A percentile compares a stretch with the other conserved stretches of the same genome.
phyloP scores from a whole-genome alignment of 2,797 vertebrate genomes.

The Hydrocynus forskahlii region DNA sequence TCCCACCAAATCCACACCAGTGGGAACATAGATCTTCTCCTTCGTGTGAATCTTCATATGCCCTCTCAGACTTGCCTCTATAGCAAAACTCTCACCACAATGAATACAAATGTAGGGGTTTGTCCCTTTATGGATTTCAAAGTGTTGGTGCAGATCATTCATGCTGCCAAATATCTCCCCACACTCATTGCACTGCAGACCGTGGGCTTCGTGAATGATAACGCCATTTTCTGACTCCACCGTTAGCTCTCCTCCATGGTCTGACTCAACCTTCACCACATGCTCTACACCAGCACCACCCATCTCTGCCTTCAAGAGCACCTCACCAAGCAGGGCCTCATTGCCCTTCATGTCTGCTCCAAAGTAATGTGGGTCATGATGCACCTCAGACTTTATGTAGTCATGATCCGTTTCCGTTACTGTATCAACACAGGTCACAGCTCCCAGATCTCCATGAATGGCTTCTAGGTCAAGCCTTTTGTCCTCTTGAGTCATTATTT shows the following conservation, averaged over 20 bases:
- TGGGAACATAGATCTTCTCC: conserved; percentile 80
- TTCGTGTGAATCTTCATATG: conserved; percentile 87
- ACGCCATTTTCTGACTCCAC: conserved; percentile 84
- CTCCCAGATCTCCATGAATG: conserved; percentile 79
- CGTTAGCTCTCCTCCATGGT: conserved; percentile 80
- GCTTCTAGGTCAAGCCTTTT: conserved; percentile 80
- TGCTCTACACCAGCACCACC: conserved; percentile 68
- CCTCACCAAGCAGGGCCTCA: conserved; percentile 79
- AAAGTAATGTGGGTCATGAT: conserved; percentile 78
- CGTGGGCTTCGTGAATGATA: conserved; percentile 83
- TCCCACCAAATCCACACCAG: conserved; percentile 82
- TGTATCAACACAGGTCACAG: conserved; percentile 79
- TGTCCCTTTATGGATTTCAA: conserved; percentile 83
- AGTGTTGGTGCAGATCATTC: conserved; percentile 83
- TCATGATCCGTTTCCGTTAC: conserved; percentile 83
- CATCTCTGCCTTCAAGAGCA: conserved; percentile 78
- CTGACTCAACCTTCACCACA: conserved; percentile 80
- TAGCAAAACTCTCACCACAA: conserved; percentile 83
- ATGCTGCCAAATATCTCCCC: conserved; percentile 83
- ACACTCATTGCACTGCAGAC: conserved; percentile 83
- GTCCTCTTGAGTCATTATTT: conserved; percentile 83
- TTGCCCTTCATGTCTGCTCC: conserved; percentile 72
- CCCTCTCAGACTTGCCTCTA: conserved; percentile 82
- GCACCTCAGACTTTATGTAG: conserved; percentile 73
- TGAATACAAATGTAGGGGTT: conserved; percentile 84